These are phyloP conservation scores for Chelonus formosanus DNA, from an alignment of 2,888 invertebrate genomes.

Conservation along the genomic window DNA sequence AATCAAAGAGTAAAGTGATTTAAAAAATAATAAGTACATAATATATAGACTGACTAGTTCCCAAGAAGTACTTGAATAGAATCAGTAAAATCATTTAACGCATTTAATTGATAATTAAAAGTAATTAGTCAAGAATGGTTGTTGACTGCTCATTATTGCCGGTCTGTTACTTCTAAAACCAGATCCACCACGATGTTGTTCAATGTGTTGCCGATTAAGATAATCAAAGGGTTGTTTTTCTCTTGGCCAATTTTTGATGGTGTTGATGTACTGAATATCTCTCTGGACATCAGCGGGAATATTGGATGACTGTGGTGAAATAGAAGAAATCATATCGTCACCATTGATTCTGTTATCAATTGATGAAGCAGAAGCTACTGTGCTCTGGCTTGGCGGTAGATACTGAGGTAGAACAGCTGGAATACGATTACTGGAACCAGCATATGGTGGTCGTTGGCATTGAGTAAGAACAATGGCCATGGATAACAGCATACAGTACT, in stretches of 20 bases:
- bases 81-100: too few species aligned
- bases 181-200: constrained; percentile 66
- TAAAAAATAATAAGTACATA: too few species aligned
- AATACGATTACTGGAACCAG: constrained; percentile 71
- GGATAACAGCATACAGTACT: not conserved
- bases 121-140: too few species aligned
- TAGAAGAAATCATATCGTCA: constrained; percentile 54
- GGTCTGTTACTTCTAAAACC: not conserved
- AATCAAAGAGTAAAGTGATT: too few species aligned
- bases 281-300: constrained; percentile 76
- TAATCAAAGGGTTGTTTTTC: constrained; percentile 80
- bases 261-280: constrained; percentile 70
- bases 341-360: constrained; percentile 67
- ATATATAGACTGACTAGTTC: too few species aligned
- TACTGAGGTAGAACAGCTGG: constrained; percentile 65
- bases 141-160: too few species aligned
- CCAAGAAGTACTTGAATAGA: too few species aligned
- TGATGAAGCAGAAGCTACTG: constrained; percentile 39
- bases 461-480: constrained; percentile 47
- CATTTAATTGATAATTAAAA: too few species aligned
- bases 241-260: constrained; percentile 72
- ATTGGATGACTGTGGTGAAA: constrained; percentile 53
- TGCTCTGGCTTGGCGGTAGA: constrained; percentile 42
- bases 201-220: constrained; percentile 74
- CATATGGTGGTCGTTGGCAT: constrained; percentile 74